These are phyloP conservation scores for Agrotis ipsilon DNA, from an alignment of 2,888 invertebrate species.

Conservation along the genomic window DNA sequence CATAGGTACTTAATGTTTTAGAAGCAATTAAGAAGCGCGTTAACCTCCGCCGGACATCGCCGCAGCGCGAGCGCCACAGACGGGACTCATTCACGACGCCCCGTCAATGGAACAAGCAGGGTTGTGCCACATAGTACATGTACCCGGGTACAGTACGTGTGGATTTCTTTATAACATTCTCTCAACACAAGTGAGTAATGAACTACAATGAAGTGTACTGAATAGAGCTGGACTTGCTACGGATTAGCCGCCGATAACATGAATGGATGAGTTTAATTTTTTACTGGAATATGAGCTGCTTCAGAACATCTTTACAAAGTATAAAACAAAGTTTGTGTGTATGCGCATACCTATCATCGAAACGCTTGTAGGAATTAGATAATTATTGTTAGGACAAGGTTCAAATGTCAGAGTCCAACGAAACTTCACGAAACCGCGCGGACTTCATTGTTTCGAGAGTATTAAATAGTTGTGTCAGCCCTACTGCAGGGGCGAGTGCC, in stretches of 20 bases:
- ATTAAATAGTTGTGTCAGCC: not conserved
- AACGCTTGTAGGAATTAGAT: no score
- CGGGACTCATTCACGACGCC: slow-evolving; percentile 10
- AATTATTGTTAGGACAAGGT: no score
- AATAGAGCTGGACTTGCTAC: not conserved
- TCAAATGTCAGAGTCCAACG: no score
- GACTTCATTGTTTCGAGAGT: not conserved
- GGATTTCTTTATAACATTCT: not conserved
- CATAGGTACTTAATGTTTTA: slow-evolving; percentile 60
- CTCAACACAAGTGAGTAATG: no score
- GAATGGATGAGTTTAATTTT: no score
- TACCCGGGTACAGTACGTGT: no score
- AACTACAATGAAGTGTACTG: not conserved
- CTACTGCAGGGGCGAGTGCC: slow-evolving; percentile 13
- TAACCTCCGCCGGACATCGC: slow-evolving; percentile 44
- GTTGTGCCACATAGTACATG: not conserved
- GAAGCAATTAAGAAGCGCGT: slow-evolving; percentile 70
- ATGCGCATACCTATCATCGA: no score
- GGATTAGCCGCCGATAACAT: not conserved
- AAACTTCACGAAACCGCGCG: no score
- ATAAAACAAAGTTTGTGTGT: no score
- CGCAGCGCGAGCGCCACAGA: slow-evolving; percentile 11
- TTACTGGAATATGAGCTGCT: no score
- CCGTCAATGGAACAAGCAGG: slow-evolving; percentile 14
- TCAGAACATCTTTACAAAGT: no score